phyloP scores from a whole-genome alignment of 2,888 invertebrate genomes.

The Hypolimnas misippus region DNA sequence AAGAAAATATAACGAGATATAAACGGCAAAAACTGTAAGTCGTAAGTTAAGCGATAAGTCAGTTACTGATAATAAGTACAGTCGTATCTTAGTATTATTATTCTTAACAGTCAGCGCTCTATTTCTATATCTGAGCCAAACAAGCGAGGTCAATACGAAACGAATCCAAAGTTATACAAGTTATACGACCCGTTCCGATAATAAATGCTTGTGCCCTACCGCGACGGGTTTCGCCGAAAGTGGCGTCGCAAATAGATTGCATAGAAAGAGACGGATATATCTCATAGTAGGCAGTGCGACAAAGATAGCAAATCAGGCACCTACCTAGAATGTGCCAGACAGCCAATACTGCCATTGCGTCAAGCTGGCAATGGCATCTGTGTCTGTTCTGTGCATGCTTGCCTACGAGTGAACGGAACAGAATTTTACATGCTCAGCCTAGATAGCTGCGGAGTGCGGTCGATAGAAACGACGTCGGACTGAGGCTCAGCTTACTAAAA shows the following conservation, averaged over 20 bases:
- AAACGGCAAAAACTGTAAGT: background rate
- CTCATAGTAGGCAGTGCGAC: constrained; percentile 47
- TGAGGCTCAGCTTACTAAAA: constrained; percentile 40
- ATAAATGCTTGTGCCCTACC: constrained; percentile 53
- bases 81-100: constrained; percentile 41
- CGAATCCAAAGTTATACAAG: constrained; percentile 46
- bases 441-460: constrained; percentile 44
- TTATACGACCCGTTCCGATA: constrained; percentile 59
- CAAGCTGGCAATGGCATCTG: constrained; percentile 65
- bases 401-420: constrained; percentile 67
- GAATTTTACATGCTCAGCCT: constrained; percentile 56
- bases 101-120: constrained; percentile 42
- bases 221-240: constrained; percentile 44
- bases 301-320: constrained; percentile 55
- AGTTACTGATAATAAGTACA: constrained; percentile 34
- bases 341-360: constrained; percentile 72
- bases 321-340: constrained; percentile 65
- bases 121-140: constrained; percentile 51
- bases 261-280: constrained; percentile 45
- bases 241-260: constrained; percentile 48
- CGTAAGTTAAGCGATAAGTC: background rate
- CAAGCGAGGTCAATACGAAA: constrained; percentile 56
- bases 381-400: constrained; percentile 55
- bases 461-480: constrained; percentile 44
- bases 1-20: background rate